Evolutionary conservation across 2,888 invertebrate species (phyloP).

Genomic region (Phlogophora meticulosa): DNA sequence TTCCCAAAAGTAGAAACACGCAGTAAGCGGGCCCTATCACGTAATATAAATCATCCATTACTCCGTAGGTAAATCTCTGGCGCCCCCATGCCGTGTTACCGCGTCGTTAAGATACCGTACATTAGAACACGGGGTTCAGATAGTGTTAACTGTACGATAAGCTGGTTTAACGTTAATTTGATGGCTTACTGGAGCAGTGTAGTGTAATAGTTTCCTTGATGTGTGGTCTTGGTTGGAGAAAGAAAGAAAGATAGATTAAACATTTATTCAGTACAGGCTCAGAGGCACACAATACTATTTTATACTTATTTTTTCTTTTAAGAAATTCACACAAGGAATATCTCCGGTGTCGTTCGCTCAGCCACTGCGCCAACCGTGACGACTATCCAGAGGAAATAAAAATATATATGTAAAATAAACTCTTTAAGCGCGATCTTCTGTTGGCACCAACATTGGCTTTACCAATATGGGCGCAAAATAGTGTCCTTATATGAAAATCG

Average conservation of each 20-base stretch:
- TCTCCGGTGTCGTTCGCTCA: too few species aligned
- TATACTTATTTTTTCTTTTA: too few species aligned
- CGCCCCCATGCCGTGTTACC: constrained; percentile 63
- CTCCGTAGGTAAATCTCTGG: constrained; percentile 42
- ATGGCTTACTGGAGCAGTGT: constrained; percentile 22
- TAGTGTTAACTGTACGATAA: constrained; percentile 51
- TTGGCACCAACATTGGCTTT: too few species aligned
- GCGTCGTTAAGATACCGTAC: constrained; percentile 61
- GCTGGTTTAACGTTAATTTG: constrained; percentile 49
- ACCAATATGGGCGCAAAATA: too few species aligned
- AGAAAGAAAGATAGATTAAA: constrained; percentile 4
- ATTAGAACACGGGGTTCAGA: constrained; percentile 40
- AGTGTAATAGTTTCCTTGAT: not conserved
- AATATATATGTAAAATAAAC: too few species aligned
- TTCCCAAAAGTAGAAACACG: not conserved
- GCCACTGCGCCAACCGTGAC: too few species aligned
- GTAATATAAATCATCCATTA: constrained; percentile 47
- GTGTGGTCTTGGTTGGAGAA: constrained; percentile 22
- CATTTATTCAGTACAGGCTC: too few species aligned
- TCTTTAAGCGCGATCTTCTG: too few species aligned
- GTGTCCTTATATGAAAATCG: too few species aligned
- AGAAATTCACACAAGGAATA: too few species aligned
- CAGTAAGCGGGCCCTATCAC: constrained; percentile 6
- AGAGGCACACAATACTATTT: too few species aligned
- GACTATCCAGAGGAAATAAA: too few species aligned